phyloP scores from a whole-genome alignment of 1,140 invertebrate genomes.

The Solen grandis region DNA sequence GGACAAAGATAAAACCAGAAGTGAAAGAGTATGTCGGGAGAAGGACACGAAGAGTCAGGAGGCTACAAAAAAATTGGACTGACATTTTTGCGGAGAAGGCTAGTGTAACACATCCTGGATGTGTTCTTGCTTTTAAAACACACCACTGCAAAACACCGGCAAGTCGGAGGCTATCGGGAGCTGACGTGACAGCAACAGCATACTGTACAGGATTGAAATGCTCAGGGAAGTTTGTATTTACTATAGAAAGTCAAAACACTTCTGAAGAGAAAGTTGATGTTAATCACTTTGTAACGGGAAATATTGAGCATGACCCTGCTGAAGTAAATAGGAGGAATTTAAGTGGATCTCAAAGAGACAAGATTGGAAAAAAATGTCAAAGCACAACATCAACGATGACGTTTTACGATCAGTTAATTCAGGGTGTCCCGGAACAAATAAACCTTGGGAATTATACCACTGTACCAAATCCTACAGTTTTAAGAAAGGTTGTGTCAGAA shows the following conservation, averaged over 20 bases:
- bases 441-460: neutral
- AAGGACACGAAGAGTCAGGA: no score
- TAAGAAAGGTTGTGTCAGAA: slow-evolving; percentile 24
- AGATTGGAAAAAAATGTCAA: neutral
- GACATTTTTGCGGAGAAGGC: no score
- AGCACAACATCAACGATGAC: neutral
- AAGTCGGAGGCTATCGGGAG: neutral
- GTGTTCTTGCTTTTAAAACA: slow-evolving; percentile 1
- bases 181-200: neutral
- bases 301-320: neutral
- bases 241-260: no score
- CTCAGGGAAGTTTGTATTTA: no score
- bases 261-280: neutral
- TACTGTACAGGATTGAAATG: neutral
- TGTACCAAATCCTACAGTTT: slow-evolving; percentile 16
- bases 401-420: slow-evolving; percentile 9
- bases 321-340: slow-evolving; percentile 22
- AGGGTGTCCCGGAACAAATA: neutral
- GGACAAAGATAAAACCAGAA: no score
- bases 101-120: no score
- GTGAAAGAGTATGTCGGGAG: no score
- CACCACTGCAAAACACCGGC: neutral
- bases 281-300: neutral
- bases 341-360: neutral
- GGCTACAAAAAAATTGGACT: no score